A percentile compares a stretch with the other conserved stretches of the same genome.
Conservation (phyloP, 2,888 invertebrate species). For the Pemphredon lugubris region DNA sequence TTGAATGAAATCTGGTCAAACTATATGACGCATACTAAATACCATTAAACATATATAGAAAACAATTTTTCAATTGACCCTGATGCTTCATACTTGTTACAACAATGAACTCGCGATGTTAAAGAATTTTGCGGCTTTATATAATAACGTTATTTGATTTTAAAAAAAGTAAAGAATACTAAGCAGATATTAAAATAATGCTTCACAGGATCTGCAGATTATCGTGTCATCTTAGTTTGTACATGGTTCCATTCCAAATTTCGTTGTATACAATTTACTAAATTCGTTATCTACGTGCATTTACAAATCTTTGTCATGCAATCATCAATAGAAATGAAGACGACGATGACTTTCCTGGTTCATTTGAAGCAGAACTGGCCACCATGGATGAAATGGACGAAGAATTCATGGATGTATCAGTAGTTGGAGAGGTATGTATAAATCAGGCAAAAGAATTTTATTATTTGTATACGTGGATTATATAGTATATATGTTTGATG, state of each 20-base stretch:
- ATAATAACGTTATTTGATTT: too few species aligned
- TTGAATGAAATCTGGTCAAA: too few species aligned
- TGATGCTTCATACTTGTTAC: too few species aligned
- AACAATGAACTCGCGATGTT: too few species aligned
- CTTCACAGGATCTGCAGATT: not conserved
- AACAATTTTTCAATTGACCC: too few species aligned
- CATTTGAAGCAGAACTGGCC: slow-evolving; percentile 88
- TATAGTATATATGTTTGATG: not conserved
- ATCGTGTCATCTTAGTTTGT: not conserved
- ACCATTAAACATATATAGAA: not conserved
- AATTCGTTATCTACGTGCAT: too few species aligned
- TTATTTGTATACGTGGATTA: not conserved
- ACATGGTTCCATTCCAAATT: too few species aligned
- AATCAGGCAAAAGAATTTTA: not conserved
- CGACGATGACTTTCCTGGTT: slow-evolving; percentile 84
- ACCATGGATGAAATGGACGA: slow-evolving; percentile 85
- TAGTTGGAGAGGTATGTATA: slow-evolving; percentile 81
- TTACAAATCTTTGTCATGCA: not conserved
- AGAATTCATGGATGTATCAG: slow-evolving; percentile 81
- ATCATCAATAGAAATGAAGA: slow-evolving; percentile 78
- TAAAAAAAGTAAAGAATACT: too few species aligned
- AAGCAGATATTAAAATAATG: not conserved
- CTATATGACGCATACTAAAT: not conserved
- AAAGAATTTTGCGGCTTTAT: too few species aligned
- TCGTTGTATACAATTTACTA: too few species aligned